These are phyloP conservation scores for Stramonita haemastoma DNA, from an alignment of 2,888 invertebrate genomes.

Conservation along the genomic window DNA sequence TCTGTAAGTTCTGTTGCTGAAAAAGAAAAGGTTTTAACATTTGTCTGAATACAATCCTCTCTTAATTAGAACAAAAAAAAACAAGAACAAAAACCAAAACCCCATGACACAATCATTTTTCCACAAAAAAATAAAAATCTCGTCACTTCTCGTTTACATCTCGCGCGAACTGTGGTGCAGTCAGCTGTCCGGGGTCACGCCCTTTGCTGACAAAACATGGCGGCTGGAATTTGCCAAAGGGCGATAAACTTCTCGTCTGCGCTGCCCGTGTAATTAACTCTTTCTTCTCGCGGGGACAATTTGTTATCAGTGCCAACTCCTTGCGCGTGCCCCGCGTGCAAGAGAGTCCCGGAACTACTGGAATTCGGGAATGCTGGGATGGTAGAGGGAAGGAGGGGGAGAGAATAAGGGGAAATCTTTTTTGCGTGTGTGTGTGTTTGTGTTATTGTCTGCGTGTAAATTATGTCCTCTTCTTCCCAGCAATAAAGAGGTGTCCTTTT, in stretches of 20 bases:
- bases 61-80: too few species aligned
- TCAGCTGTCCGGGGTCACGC: slow-evolving; percentile 9
- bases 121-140: neutral
- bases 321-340: slow-evolving; percentile 27
- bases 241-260: slow-evolving; percentile 36
- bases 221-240: slow-evolving; percentile 36
- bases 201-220: slow-evolving; percentile 34
- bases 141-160: neutral
- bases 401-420: neutral
- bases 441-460: neutral
- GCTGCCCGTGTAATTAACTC: slow-evolving; percentile 34
- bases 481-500: neutral
- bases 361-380: neutral
- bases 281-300: slow-evolving; percentile 31
- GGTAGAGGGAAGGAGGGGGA: neutral
- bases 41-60: too few species aligned
- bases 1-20: too few species aligned
- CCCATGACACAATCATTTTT: too few species aligned
- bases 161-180: neutral
- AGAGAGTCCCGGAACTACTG: slow-evolving; percentile 16
- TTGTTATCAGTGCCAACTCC: slow-evolving; percentile 26
- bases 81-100: too few species aligned
- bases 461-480: neutral
- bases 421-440: neutral
- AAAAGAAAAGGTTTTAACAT: too few species aligned